Evolutionary conservation across 2,113 vertebrate species (phyloP).

Genomic region (Sakesphorus luctuosus): DNA sequence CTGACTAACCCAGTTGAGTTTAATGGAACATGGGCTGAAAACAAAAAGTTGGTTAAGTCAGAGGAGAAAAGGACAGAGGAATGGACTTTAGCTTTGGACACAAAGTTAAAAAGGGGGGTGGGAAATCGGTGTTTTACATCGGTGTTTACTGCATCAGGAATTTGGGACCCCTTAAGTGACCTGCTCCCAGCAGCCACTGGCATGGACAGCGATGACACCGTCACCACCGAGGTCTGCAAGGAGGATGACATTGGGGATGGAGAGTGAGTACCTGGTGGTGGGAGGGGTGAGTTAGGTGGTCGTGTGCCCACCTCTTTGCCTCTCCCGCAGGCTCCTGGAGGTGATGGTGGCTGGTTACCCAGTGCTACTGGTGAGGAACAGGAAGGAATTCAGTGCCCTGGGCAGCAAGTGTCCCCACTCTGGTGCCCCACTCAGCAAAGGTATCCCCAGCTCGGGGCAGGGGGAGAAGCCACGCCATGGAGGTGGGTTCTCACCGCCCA

Average conservation of each 20-base stretch:
- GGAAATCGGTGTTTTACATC: background rate
- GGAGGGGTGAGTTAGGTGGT: background rate
- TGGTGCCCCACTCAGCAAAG: constrained; percentile 82
- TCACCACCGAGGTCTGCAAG: constrained; percentile 79
- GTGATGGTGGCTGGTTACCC: constrained; percentile 76
- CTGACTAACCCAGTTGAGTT: background rate
- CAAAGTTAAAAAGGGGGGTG: background rate
- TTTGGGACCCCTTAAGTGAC: background rate
- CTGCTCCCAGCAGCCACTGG: background rate
- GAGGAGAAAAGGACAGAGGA: background rate
- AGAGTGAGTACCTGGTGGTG: constrained; percentile 76
- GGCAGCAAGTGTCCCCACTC: constrained; percentile 86
- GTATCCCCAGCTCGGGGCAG: constrained; percentile 17
- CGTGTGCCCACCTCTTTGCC: background rate
- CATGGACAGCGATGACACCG: background rate
- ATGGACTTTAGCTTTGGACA: background rate
- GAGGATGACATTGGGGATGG: constrained; percentile 83
- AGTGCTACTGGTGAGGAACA: constrained; percentile 80
- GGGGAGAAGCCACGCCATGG: fast-evolving
- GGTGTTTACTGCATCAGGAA: background rate
- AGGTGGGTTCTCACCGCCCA: background rate
- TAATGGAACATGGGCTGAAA: background rate
- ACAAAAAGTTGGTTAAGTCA: background rate
- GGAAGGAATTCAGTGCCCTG: constrained; percentile 79
- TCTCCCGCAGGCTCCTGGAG: constrained; percentile 80